Percentiles rank a stretch among this genome's conserved stretches.
Conservation (phyloP, 2,113 vertebrate species). For the Fulmarus glacialis region DNA sequence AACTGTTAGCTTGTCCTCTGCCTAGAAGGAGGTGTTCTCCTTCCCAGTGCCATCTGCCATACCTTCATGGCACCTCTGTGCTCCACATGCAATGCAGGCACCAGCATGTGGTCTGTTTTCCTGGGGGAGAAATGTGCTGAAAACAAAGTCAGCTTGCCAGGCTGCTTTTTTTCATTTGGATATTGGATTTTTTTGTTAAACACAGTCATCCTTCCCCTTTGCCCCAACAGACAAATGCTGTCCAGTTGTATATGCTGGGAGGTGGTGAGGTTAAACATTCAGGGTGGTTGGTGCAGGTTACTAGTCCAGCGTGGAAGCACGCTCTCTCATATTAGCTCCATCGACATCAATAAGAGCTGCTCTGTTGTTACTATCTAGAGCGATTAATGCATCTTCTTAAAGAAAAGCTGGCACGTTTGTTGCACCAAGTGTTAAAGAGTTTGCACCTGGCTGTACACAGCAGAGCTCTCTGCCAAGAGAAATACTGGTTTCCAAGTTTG, state of each 20-base stretch:
- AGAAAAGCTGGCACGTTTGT: not conserved
- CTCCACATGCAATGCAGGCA: not conserved
- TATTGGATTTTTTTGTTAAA: not conserved
- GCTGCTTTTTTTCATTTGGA: not conserved
- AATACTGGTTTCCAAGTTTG: conserved; percentile 10
- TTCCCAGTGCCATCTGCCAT: not conserved
- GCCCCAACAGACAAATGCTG: not conserved
- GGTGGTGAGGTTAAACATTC: not conserved
- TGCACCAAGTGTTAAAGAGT: not conserved
- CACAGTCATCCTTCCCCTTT: not conserved
- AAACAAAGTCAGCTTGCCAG: not conserved
- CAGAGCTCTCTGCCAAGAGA: conserved; percentile 33
- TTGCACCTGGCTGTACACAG: conserved; percentile 22
- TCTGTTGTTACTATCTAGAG: not conserved
- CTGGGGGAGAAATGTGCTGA: not conserved
- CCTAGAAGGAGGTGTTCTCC: not conserved
- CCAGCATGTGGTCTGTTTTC: not conserved
- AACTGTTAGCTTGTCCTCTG: not conserved
- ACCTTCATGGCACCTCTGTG: not conserved
- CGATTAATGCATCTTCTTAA: not conserved
- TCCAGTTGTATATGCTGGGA: not conserved
- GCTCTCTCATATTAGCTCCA: not conserved
- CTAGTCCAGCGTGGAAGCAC: not conserved
- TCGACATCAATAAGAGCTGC: not conserved
- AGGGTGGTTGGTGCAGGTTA: not conserved